Evolutionary conservation across 2,113 vertebrate genomes (phyloP), one percentile per base, ranked within the genome.

Genomic region (Suricata suricatta): DNA sequence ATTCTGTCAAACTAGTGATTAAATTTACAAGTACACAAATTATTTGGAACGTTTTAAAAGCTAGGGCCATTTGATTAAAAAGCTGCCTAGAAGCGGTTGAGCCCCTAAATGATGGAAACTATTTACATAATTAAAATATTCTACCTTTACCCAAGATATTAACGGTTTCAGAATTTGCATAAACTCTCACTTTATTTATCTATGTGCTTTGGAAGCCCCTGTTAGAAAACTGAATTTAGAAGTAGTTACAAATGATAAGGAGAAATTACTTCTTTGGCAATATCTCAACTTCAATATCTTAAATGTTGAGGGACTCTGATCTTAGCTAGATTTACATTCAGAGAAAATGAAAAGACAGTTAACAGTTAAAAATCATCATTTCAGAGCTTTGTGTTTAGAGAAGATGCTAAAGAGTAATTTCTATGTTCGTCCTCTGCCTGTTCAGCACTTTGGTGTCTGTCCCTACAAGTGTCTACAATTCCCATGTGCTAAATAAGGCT

Each of bases 91-190:
- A 90, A 84, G 72, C 0, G 76, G 57, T 4, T 17, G 50, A 66
- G 17, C 3, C 13, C 87, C 31, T 69, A 86, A 76, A 80, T 71
- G n/a, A 84, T 10, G 72, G 21, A 10, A 41, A 89, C 8, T 72
- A 72, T 64, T 85, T 94, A 68, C 31, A 79, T 93, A 93, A 79
- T 74, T 88, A 89, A 92, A 95, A 76, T 31, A 80, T 19, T 69
- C 8, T 66, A 33, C 25, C 10, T 86, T 86, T 90, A 69, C 19
- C 4, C 0, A n/a, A 13, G 21, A 90, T 88, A 81, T 25, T 60
- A 16, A 83, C 2, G 54, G 38, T 74, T 60, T 13, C 13, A 84
- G 41, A 93, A 91, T 96, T 97, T 83, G 64, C 5, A 83, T 21
- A 54, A 86, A n/a, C 11, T 66, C 23, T 90, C 63, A 60, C 77